A percentile compares a stretch with the other conserved stretches of the same genome.
These are phyloP conservation scores for Indri indri DNA, from an alignment of 2,113 vertebrate genomes.

Conservation along the genomic window DNA sequence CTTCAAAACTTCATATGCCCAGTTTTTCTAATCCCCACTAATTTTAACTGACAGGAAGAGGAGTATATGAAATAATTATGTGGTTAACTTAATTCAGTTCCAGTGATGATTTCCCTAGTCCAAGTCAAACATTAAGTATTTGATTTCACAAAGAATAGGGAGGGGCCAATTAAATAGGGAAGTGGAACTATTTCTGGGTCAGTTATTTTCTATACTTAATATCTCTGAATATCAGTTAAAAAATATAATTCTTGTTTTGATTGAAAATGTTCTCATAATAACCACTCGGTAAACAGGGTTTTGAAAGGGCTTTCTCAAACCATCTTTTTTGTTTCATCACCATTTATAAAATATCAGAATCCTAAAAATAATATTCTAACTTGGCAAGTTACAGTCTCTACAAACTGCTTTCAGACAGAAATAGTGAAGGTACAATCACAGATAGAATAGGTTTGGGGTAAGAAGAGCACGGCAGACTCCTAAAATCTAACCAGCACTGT, in stretches of 20 bases:
- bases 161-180: background rate
- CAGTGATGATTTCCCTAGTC: conserved; percentile 1
- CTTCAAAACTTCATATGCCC: background rate
- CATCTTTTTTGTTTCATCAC: background rate
- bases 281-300: background rate
- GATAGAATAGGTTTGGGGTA: background rate
- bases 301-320: background rate
- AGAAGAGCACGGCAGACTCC: background rate
- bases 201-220: conserved; percentile 15
- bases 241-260: conserved; percentile 27
- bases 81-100: background rate
- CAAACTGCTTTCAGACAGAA: background rate
- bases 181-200: background rate
- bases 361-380: background rate
- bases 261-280: conserved; percentile 32
- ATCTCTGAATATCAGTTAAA: conserved; percentile 42
- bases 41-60: background rate
- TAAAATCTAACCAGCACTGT: background rate
- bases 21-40: background rate
- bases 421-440: background rate
- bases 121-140: conserved; percentile 28
- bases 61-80: conserved; percentile 3
- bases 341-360: conserved; percentile 31
- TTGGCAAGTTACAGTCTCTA: background rate
- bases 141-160: conserved; percentile 10